Evolutionary conservation across 1,140 invertebrate species (phyloP), one percentile per base, ranked within the genome.

Genomic region (Yoshiicerus persimilis): DNA sequence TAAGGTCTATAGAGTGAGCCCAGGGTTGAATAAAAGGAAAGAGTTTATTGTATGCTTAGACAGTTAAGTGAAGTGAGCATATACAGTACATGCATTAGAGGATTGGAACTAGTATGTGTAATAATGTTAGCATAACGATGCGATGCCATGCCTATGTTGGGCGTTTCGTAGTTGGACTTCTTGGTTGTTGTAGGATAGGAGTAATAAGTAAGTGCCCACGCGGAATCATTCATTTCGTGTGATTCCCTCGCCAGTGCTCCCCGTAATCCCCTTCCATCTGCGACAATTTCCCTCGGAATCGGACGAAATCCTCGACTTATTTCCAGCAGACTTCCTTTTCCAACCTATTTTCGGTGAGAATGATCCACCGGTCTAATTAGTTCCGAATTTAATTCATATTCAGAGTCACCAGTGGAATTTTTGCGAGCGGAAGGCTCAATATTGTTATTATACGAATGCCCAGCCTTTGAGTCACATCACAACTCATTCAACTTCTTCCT

Each of bases 211-310:
- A 89, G 86, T 88, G 89, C 89, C 89, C 89, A 89, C 89, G 89
- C 89, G 89, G 89, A 80, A 89, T 89, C 87, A 56, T 88, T 89
- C 85, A 88, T 89, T 89, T 86, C 83, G 66, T 87, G 20, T 36
- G 34, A 80, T 80, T 80, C 84, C 84, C 66, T 47, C 38, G 23
- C 13, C 20, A 56, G 13, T 56, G 20, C 20, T 5, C 20, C n/a
- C 39, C 62, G 0, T 84, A 86, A 87, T 66, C 66, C 64, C 56
- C n/a, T 70, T 41, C 25, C 89, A 89, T 88, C 89, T 89, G 89
- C 41, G 83, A 86, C 83, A n/a, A 66, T 86, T 89, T 87, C 83
- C 56, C 20, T 25, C 84, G 20, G 83, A 83, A 86, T 75, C 41
- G 16, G 9, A 32, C 38, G 30, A 83, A 86, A 47, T 62, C 32